A percentile compares a stretch with the other conserved stretches of the same genome.
Conservation (phyloP, 2,797 vertebrate species). For the Typhlichthys subterraneus region DNA sequence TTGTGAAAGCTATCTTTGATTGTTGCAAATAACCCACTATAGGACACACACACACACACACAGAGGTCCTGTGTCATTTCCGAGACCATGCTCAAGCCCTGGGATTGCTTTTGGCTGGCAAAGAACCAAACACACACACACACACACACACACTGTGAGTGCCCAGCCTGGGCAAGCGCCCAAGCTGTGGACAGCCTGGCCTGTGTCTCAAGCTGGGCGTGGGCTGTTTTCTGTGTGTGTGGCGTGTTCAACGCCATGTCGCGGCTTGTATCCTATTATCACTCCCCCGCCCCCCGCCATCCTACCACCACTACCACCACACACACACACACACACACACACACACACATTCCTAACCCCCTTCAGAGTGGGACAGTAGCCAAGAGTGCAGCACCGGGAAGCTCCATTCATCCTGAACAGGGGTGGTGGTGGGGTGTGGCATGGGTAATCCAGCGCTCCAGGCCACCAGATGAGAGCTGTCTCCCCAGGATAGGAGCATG, state of each 20-base stretch:
- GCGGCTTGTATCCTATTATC: slow-evolving; percentile 80
- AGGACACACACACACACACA: background rate
- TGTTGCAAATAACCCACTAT: background rate
- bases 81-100: background rate
- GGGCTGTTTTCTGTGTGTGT: slow-evolving; percentile 79
- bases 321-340: slow-evolving; percentile 31
- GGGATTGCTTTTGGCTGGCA: slow-evolving; percentile 19
- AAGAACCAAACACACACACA: slow-evolving; percentile 32
- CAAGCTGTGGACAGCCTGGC: slow-evolving; percentile 63
- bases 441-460: slow-evolving; percentile 8
- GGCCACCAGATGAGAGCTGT: slow-evolving; percentile 36
- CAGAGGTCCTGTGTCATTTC: background rate
- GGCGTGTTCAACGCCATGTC: slow-evolving; percentile 74
- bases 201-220: slow-evolving; percentile 79
- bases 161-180: slow-evolving; percentile 68
- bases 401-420: slow-evolving; percentile 47
- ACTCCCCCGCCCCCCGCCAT: slow-evolving; percentile 48
- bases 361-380: slow-evolving; percentile 74
- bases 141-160: slow-evolving; percentile 43
- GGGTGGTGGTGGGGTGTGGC: slow-evolving; percentile 17
- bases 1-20: background rate
- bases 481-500: slow-evolving; percentile 32
- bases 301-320: slow-evolving; percentile 4
- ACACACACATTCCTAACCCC: slow-evolving; percentile 45
- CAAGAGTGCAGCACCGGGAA: slow-evolving; percentile 71